A percentile compares a stretch with the other conserved stretches of the same genome.
phyloP scores from a whole-genome alignment of 2,888 invertebrate species.

The Perizoma affinitatum region DNA sequence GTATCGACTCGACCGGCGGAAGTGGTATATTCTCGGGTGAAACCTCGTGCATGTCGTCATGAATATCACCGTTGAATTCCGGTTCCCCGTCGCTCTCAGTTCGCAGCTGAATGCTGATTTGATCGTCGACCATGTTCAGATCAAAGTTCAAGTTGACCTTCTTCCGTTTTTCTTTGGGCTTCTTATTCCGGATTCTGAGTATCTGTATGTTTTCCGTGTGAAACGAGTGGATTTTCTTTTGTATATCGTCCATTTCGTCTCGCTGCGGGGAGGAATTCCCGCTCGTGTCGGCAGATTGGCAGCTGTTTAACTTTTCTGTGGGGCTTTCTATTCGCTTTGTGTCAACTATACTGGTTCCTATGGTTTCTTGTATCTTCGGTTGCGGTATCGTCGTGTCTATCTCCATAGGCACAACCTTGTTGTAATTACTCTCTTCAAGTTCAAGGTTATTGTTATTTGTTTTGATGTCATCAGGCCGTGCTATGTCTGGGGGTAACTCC shows the following conservation, averaged over 20 bases:
- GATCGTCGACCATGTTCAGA: conserved; percentile 80
- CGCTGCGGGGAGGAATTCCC: conserved; percentile 78
- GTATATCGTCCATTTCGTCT: conserved; percentile 85
- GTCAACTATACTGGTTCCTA: conserved; percentile 56
- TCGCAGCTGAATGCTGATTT: conserved; percentile 77
- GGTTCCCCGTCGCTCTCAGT: conserved; percentile 63
- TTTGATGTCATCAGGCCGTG: conserved; percentile 59
- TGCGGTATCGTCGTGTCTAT: conserved; percentile 73
- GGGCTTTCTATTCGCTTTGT: conserved; percentile 66
- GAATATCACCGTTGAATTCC: conserved; percentile 69
- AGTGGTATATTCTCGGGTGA: conserved; percentile 73
- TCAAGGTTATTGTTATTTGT: conserved; percentile 72
- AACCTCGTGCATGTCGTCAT: conserved; percentile 65
- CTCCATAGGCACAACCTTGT: conserved; percentile 76
- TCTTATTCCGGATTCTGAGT: conserved; percentile 85
- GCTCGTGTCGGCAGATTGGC: conserved; percentile 76
- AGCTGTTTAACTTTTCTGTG: conserved; percentile 66
- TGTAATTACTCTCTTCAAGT: conserved; percentile 66
- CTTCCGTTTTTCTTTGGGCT: conserved; percentile 81
- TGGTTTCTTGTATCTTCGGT: conserved; percentile 66
- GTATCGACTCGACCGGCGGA: conserved; percentile 76
- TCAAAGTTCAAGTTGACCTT: conserved; percentile 82
- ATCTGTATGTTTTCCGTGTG: conserved; percentile 86
- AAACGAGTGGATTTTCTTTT: conserved; percentile 85
- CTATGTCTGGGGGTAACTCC: conserved; percentile 62